These are phyloP conservation scores for Montipora sp. DNA, from an alignment of 64 coral and sea anemone species.

Conservation along the genomic window DNA sequence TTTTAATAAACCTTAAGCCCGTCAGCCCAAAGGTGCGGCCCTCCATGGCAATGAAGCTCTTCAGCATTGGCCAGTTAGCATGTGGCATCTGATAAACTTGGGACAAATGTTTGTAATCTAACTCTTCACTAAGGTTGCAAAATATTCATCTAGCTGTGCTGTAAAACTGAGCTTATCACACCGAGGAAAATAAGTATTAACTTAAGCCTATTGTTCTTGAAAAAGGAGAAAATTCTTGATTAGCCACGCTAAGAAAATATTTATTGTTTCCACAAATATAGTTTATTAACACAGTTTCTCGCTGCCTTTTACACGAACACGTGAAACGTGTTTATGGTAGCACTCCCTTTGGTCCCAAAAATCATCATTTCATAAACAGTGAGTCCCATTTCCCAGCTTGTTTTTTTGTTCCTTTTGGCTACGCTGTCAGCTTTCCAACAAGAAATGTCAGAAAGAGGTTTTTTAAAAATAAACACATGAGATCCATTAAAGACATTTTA, in stretches of 20 bases:
- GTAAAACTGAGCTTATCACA: background rate
- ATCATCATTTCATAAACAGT: background rate
- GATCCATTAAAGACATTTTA: background rate
- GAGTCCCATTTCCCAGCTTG: conserved; percentile 2
- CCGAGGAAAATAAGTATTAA: background rate
- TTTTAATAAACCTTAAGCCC: background rate
- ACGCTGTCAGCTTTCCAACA: background rate
- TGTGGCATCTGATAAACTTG: background rate
- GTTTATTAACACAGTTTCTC: background rate
- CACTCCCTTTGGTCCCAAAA: background rate
- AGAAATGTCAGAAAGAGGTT: background rate
- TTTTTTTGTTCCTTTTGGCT: background rate
- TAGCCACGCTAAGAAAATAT: background rate
- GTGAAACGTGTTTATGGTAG: background rate
- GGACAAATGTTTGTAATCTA: background rate
- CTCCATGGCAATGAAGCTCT: background rate
- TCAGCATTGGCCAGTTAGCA: background rate
- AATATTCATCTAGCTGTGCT: background rate
- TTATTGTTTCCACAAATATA: background rate
- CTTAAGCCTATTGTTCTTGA: conserved; percentile 21
- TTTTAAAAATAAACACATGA: conserved; percentile 10
- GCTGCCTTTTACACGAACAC: background rate
- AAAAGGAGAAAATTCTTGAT: background rate
- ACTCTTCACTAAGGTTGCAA: background rate
- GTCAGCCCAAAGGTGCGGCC: background rate